Base-by-base conservation (phyloP, 2,113 vertebrate species). In the Podarcis cretensis region DNA sequence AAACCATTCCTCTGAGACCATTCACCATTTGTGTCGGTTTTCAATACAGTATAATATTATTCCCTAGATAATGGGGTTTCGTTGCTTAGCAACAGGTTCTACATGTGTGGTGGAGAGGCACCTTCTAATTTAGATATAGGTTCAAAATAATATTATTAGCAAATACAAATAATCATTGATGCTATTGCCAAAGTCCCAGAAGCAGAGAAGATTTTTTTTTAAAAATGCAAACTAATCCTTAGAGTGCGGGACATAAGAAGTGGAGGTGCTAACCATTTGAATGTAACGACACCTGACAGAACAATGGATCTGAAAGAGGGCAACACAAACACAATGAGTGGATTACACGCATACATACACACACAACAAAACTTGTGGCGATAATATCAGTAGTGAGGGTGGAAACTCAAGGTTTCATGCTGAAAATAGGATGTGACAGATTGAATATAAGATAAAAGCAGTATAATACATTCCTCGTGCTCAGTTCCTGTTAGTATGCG, bases 81-180 rank as follows among this genome's bases (percentile, higher is more conserved):
- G 94, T 95, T 96, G 94, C 94, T 91, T 94, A 95, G 95, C 92
- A 97, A 94, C 92, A 95, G 80, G 4, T 84, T 92, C 84, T 92
- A 54, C 59, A 88, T 92, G 81, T 27, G 0, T 84, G 88, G 75
- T 71, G 86, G 84, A 83, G 85, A 85, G 65, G 86, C 89, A 20
- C 65, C 81, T 12, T 35, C 43, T 91, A 93, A 95, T 94, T 87
- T 66, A 91, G 16, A 78, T 40, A 66, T 13, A 86, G 37, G 20
- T 3, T 1, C 5, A 65, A 65, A 32, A 86, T 85, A 68, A 71
- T 83, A 65, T 57, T 78, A 69, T 84, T 40, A 81, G 37, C 21
- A 74, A 80, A 84, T 79, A 78, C 87, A 78, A 89, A 89, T 48
- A 79, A 48, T 27, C 91, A 16, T 37, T 66, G 3, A 78, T 89